phyloP scores from a whole-genome alignment of 2,888 invertebrate species.

The Pyralis farinalis region DNA sequence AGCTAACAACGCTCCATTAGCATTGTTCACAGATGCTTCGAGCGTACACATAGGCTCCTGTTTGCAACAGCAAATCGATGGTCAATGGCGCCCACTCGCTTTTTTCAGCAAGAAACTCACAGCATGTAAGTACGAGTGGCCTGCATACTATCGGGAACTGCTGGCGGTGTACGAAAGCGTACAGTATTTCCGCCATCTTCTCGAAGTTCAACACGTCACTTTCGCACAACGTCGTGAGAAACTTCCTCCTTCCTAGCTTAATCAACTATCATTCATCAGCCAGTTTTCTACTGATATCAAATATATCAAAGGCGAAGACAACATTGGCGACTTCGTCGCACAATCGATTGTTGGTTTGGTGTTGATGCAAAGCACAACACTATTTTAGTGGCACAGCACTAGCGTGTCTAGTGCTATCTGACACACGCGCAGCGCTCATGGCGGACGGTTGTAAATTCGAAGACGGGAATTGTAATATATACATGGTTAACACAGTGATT shows the following conservation, averaged over 20 bases:
- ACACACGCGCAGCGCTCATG: too few relatives aligned
- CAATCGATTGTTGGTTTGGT: too few relatives aligned
- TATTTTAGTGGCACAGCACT: too few relatives aligned
- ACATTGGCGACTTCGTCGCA: too few relatives aligned
- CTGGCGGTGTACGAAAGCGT: slow-evolving; percentile 40
- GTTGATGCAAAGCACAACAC: too few relatives aligned
- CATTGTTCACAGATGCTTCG: slow-evolving; percentile 37
- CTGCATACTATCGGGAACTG: slow-evolving; percentile 46
- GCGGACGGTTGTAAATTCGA: too few relatives aligned
- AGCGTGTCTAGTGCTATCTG: too few relatives aligned
- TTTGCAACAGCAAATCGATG: slow-evolving; percentile 31
- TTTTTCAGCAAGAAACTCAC: slow-evolving; percentile 42
- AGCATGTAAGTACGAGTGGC: slow-evolving; percentile 33
- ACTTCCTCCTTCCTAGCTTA: not conserved
- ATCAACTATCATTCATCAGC: slow-evolving; percentile 2
- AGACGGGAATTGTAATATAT: too few relatives aligned
- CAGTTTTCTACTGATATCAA: slow-evolving; percentile 24
- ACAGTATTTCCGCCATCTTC: slow-evolving; percentile 36
- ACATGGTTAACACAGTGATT: too few relatives aligned
- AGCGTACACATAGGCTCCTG: slow-evolving; percentile 37
- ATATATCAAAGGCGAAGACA: slow-evolving; percentile 21
- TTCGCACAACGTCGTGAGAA: not conserved
- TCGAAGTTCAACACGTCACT: slow-evolving; percentile 38
- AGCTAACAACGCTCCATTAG: slow-evolving; percentile 21
- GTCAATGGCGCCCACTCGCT: slow-evolving; percentile 35